phyloP scores from a whole-genome alignment of 2,113 vertebrate species.

The Sinosuthora webbiana region DNA sequence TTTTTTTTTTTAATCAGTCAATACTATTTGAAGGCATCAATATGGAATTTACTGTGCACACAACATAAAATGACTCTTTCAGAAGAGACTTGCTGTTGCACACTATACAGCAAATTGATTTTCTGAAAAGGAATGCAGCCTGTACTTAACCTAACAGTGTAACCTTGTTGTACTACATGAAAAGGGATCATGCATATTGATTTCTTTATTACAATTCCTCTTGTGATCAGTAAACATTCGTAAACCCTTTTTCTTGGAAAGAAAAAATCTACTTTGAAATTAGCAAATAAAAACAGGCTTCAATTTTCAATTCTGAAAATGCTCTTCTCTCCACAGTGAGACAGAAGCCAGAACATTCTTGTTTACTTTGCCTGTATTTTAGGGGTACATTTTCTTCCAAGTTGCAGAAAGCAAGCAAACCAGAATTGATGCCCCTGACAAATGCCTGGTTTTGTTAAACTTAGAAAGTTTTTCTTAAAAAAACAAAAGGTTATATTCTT shows the following conservation, averaged over 20 bases:
- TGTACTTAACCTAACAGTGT: slow-evolving; percentile 95
- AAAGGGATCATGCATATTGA: slow-evolving; percentile 94
- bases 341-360: neutral
- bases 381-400: neutral
- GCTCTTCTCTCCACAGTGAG: neutral
- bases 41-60: slow-evolving; percentile 77
- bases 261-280: slow-evolving; percentile 52
- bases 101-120: slow-evolving; percentile 91
- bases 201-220: slow-evolving; percentile 88
- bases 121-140: slow-evolving; percentile 91
- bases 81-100: slow-evolving; percentile 75
- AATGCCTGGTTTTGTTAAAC: neutral
- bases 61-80: slow-evolving; percentile 85
- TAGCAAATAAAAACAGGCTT: slow-evolving; percentile 1
- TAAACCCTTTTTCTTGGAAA: slow-evolving; percentile 64
- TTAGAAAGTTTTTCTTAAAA: neutral
- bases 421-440: neutral
- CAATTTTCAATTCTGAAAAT: neutral
- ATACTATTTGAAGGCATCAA: slow-evolving; percentile 84
- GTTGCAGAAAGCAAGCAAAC: neutral
- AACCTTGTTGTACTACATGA: slow-evolving; percentile 91
- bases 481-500: neutral
- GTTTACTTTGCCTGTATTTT: neutral
- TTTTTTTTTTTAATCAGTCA: slow-evolving; percentile 79
- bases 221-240: slow-evolving; percentile 81